Percentiles rank a stretch among this genome's conserved stretches.
Conservation (phyloP, 2,888 invertebrate species). For the Lampropteryx suffumata region DNA sequence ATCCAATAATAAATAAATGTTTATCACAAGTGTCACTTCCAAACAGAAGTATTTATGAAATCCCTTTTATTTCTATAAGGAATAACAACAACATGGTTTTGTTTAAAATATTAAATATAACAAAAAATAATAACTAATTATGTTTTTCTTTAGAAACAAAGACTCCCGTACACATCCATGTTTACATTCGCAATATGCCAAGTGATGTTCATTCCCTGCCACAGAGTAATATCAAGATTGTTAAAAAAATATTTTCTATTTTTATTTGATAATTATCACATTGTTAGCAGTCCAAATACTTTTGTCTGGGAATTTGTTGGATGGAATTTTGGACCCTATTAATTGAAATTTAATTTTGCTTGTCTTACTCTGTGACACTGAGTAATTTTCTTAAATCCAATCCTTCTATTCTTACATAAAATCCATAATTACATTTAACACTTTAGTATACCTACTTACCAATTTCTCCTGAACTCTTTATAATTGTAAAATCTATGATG, state of each 20-base stretch:
- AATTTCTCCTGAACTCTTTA: slow-evolving; percentile 61
- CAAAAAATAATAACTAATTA: slow-evolving; percentile 63
- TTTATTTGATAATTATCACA: slow-evolving; percentile 66
- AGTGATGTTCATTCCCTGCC: slow-evolving; percentile 57
- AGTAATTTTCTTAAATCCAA: slow-evolving; percentile 56
- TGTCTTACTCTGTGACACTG: slow-evolving; percentile 70
- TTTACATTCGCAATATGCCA: slow-evolving; percentile 57
- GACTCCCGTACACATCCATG: slow-evolving; percentile 81
- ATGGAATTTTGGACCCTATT: slow-evolving; percentile 81
- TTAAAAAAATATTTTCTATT: slow-evolving; percentile 62
- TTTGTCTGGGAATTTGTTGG: slow-evolving; percentile 65
- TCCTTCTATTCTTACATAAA: slow-evolving; percentile 62
- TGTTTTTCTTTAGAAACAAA: slow-evolving; percentile 77
- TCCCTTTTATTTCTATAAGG: slow-evolving; percentile 41
- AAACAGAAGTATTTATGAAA: slow-evolving; percentile 54
- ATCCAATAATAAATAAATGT: slow-evolving; percentile 74
- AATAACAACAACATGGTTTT: slow-evolving; percentile 40
- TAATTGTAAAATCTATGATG: slow-evolving; percentile 65
- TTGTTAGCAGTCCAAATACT: slow-evolving; percentile 68
- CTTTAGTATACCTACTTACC: slow-evolving; percentile 67
- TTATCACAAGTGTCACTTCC: slow-evolving; percentile 72
- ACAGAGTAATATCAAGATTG: slow-evolving; percentile 67
- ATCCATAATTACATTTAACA: slow-evolving; percentile 68
- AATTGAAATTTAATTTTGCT: slow-evolving; percentile 60
- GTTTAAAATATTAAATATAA: slow-evolving; percentile 34